A percentile compares a stretch with the other conserved stretches of the same genome.
Evolutionary conservation across 2,888 invertebrate genomes (phyloP).

Genomic region (Mythimna pallens): DNA sequence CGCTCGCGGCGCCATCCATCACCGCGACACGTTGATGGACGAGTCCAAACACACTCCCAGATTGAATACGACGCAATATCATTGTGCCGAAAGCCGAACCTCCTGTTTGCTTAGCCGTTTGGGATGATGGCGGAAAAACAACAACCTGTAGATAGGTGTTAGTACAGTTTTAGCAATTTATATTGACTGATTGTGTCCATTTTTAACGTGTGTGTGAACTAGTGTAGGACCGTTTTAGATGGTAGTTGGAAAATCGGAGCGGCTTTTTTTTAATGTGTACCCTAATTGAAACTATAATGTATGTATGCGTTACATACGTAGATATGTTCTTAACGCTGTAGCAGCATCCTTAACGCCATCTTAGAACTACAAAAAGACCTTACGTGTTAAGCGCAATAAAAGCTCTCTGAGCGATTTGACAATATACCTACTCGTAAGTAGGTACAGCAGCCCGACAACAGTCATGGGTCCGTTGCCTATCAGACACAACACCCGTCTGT

Average conservation of each 20-base stretch:
- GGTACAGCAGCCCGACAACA: no score
- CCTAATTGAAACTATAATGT: no score
- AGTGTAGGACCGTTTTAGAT: not conserved
- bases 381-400: no score
- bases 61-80: slow-evolving; percentile 61
- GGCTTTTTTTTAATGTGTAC: not conserved
- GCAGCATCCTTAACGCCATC: no score
- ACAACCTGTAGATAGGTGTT: slow-evolving; percentile 57
- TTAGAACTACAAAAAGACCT: no score
- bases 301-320: no score
- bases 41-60: slow-evolving; percentile 67
- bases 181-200: slow-evolving; percentile 25
- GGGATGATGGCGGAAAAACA: slow-evolving; percentile 47
- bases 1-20: slow-evolving; percentile 59
- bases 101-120: slow-evolving; percentile 42
- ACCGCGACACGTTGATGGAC: slow-evolving; percentile 65
- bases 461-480: no score
- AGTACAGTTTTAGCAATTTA: slow-evolving; percentile 24
- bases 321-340: no score
- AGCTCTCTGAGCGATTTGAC: no score
- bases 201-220: slow-evolving; percentile 12
- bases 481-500: no score
- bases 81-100: slow-evolving; percentile 49
- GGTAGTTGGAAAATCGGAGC: no score
- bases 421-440: no score